Evolutionary conservation across 2,888 invertebrate genomes (phyloP).

Genomic region (Archaeoteleia sp.): DNA sequence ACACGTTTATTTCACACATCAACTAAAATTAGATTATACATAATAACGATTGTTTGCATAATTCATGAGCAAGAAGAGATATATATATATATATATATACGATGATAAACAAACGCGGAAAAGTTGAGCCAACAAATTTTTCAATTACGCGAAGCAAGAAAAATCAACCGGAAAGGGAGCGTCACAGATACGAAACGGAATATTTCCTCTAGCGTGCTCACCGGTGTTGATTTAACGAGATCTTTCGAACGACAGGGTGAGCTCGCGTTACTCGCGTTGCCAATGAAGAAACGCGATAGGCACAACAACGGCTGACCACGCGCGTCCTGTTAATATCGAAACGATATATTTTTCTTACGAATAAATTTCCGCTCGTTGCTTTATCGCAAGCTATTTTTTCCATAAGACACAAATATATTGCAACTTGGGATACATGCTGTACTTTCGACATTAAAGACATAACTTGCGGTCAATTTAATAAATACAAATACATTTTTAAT

Average conservation of each 20-base stretch:
- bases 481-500: too few relatives aligned
- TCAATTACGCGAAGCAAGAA: slow-evolving; percentile 29
- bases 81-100: too few relatives aligned
- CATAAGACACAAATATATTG: too few relatives aligned
- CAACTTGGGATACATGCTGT: too few relatives aligned
- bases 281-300: slow-evolving; percentile 48
- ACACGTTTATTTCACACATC: too few relatives aligned
- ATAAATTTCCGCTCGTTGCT: slow-evolving; percentile 38
- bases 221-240: slow-evolving; percentile 30
- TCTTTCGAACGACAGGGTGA: slow-evolving; percentile 44
- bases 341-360: slow-evolving; percentile 26
- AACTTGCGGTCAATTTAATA: too few relatives aligned
- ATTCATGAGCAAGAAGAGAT: too few relatives aligned
- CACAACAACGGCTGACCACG: slow-evolving; percentile 47
- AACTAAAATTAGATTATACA: too few relatives aligned
- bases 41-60: too few relatives aligned
- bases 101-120: slow-evolving; percentile 3
- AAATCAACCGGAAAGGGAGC: slow-evolving; percentile 29
- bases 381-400: too few relatives aligned
- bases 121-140: slow-evolving; percentile 7
- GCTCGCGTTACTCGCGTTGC: slow-evolving; percentile 48
- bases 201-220: slow-evolving; percentile 35
- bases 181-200: slow-evolving; percentile 35
- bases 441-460: too few relatives aligned
- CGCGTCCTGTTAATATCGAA: slow-evolving; percentile 44